A percentile compares a stretch with the other conserved stretches of the same genome.
Evolutionary conservation across 2,113 vertebrate genomes (phyloP).

Genomic region (Alouatta palliata): DNA sequence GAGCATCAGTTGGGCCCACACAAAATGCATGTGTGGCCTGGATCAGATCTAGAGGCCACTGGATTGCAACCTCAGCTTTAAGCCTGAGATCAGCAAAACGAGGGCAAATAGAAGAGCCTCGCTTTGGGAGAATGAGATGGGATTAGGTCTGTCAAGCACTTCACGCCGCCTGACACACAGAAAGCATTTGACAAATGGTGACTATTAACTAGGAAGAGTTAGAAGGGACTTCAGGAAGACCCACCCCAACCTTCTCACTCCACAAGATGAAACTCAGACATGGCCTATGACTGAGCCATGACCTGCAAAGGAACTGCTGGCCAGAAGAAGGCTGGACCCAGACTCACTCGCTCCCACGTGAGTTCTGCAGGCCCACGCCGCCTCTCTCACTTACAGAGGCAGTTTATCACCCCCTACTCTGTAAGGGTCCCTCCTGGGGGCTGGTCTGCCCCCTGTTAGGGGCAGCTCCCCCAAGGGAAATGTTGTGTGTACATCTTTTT

Average conservation of each 20-base stretch:
- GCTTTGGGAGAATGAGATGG: background rate
- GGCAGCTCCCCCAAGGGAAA: background rate
- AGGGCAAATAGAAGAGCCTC: background rate
- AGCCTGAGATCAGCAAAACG: background rate
- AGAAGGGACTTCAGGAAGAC: background rate
- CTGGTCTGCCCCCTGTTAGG: background rate
- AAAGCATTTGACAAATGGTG: background rate
- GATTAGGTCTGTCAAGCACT: background rate
- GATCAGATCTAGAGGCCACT: background rate
- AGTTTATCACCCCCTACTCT: fast-evolving
- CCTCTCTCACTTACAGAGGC: background rate
- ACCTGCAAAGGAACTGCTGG: background rate
- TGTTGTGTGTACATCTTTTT: background rate
- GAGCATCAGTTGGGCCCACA: background rate
- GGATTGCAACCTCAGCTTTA: background rate
- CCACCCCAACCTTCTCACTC: background rate
- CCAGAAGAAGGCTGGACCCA: background rate
- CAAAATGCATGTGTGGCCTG: background rate
- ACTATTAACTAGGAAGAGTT: background rate
- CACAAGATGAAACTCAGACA: background rate
- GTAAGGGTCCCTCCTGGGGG: background rate
- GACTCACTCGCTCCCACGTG: background rate
- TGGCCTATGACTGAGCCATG: background rate
- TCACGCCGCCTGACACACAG: background rate
- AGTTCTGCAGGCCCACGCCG: too few species aligned